These are phyloP conservation scores for Lucilia sericata DNA, from an alignment of 1,140 invertebrate genomes.

Conservation along the genomic window DNA sequence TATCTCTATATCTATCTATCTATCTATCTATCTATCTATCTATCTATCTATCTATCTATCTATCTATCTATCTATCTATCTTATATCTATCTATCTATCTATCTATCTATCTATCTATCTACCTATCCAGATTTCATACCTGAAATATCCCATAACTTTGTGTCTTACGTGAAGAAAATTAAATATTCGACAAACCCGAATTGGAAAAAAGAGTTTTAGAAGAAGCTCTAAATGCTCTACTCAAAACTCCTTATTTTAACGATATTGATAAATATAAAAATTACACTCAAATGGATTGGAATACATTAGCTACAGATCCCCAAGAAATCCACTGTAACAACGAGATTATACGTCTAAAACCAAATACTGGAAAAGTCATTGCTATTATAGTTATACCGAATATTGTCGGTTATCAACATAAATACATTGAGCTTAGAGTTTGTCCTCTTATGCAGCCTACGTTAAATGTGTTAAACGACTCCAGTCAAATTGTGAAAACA, in stretches of 20 bases:
- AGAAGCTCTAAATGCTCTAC: constrained; percentile 51
- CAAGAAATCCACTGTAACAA: constrained; percentile 58
- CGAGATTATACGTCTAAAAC: constrained; percentile 60
- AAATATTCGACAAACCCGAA: constrained; percentile 61
- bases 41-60: too few species aligned
- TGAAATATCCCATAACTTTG: constrained; percentile 46
- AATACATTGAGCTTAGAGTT: constrained; percentile 56
- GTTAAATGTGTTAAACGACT: constrained; percentile 44
- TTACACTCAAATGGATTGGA: constrained; percentile 64
- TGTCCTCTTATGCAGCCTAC: constrained; percentile 50
- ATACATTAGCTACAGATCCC: constrained; percentile 59
- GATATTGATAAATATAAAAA: constrained; percentile 56
- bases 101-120: background rate
- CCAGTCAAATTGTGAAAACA: constrained; percentile 25
- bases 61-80: too few species aligned
- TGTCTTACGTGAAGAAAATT: constrained; percentile 51
- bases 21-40: too few species aligned
- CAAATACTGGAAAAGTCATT: constrained; percentile 59
- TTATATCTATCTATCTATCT: too few species aligned
- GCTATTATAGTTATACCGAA: constrained; percentile 61
- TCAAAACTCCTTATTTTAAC: constrained; percentile 57
- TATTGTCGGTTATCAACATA: constrained; percentile 54
- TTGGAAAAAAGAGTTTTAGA: constrained; percentile 59
- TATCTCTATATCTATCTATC: too few species aligned
- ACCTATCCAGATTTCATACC: constrained; percentile 52